Percentiles rank a stretch among this genome's conserved stretches.
Evolutionary conservation across 2,113 vertebrate species (phyloP).

Genomic region (Callopanchax toddi): DNA sequence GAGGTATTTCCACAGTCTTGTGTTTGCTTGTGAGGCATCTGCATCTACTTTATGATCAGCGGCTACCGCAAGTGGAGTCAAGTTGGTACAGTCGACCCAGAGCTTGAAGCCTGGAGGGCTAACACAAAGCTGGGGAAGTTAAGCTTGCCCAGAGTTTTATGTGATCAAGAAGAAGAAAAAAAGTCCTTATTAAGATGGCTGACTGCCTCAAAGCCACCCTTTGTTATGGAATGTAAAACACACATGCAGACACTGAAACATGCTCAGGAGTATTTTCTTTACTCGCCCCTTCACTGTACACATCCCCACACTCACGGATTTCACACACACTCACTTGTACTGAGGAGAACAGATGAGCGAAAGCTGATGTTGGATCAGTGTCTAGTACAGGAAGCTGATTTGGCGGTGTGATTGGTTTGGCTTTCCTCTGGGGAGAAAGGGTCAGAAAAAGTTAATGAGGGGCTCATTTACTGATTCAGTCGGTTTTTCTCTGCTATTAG

Average conservation of each 20-base stretch:
- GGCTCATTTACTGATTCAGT: constrained; percentile 79
- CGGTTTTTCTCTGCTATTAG: constrained; percentile 73
- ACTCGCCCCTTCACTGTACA: constrained; percentile 13
- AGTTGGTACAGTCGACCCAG: constrained; percentile 58
- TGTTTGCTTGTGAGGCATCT: constrained; percentile 69
- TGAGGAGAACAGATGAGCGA: constrained; percentile 58
- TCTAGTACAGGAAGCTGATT: constrained; percentile 70
- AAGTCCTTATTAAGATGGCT: constrained; percentile 55
- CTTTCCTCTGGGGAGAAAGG: constrained; percentile 58
- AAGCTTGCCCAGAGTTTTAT: constrained; percentile 48
- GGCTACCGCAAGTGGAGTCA: constrained; percentile 61
- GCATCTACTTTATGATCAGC: constrained; percentile 72
- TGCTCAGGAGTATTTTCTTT: constrained; percentile 29
- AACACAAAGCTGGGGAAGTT: constrained; percentile 47
- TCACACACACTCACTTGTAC: constrained; percentile 28
- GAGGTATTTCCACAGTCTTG: constrained; percentile 54
- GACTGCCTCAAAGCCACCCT: constrained; percentile 57
- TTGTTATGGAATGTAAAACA: constrained; percentile 61
- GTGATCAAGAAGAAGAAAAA: constrained; percentile 46
- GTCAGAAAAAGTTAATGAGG: constrained; percentile 79
- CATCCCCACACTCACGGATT: constrained; percentile 7
- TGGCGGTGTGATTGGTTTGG: constrained; percentile 68
- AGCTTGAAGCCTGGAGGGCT: constrained; percentile 39
- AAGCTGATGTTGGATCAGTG: constrained; percentile 72
- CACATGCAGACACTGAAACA: constrained; percentile 40